phyloP scores from a whole-genome alignment of 1,140 invertebrate genomes.

The Oscheius sp. region DNA sequence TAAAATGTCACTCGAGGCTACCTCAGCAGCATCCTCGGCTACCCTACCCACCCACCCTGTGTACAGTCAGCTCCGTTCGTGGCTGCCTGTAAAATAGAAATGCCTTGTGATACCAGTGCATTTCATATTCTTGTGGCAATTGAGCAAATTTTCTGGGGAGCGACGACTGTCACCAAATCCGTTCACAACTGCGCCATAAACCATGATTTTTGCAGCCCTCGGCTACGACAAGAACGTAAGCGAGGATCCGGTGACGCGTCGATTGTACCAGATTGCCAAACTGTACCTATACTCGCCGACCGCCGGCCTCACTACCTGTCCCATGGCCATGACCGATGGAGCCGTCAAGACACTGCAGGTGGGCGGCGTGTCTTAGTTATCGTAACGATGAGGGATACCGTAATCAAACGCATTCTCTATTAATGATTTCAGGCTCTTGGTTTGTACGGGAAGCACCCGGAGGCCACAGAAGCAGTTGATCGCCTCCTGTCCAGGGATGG shows the following conservation, averaged over 20 bases:
- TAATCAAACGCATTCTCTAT: too few relatives aligned
- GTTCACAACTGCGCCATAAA: too few relatives aligned
- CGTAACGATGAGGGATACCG: too few relatives aligned
- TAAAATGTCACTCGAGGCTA: neutral
- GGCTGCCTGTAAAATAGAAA: too few relatives aligned
- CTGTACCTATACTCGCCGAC: conserved; percentile 66
- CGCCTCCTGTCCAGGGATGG: conserved; percentile 58
- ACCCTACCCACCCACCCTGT: too few relatives aligned
- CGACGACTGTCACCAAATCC: too few relatives aligned
- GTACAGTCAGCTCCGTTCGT: too few relatives aligned
- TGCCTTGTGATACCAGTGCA: too few relatives aligned
- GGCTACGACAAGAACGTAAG: conserved; percentile 66
- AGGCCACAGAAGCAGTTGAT: conserved; percentile 61
- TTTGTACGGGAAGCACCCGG: conserved; percentile 24
- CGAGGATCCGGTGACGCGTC: conserved; percentile 60
- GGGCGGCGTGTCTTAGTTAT: neutral
- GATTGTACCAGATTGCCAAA: conserved; percentile 68
- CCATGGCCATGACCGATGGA: conserved; percentile 71
- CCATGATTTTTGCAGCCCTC: conserved; percentile 52
- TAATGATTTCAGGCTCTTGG: conserved; percentile 41
- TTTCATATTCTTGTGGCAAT: too few relatives aligned
- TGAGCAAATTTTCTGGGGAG: too few relatives aligned
- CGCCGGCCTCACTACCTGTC: conserved; percentile 68
- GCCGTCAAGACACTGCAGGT: conserved; percentile 67
- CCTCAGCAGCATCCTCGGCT: too few relatives aligned